phyloP scores from a whole-genome alignment of 2,113 vertebrate species.

The Festucalex cinctus region DNA sequence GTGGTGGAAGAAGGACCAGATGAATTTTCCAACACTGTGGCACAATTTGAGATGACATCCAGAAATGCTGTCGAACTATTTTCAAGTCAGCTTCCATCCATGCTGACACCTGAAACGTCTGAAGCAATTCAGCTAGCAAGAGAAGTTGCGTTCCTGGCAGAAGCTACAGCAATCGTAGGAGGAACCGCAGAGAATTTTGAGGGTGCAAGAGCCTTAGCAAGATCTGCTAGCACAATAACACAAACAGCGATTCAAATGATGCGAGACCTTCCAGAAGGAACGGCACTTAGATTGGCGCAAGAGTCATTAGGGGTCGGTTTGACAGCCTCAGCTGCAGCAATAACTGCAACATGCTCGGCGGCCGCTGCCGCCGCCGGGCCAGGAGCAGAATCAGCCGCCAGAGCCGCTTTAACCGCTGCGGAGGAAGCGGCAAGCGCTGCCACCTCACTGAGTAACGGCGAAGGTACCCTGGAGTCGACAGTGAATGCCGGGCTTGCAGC shows the following conservation, averaged over 20 bases:
- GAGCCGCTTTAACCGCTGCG: neutral
- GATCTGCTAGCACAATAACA: neutral
- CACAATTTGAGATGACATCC: neutral
- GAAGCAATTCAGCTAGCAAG: neutral
- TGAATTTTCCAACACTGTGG: neutral
- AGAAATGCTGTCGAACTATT: neutral
- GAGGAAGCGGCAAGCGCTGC: neutral
- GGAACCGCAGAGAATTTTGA: neutral
- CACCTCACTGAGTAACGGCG: neutral
- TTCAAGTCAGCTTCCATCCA: neutral
- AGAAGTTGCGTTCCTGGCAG: neutral
- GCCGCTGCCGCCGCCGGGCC: constrained; percentile 5
- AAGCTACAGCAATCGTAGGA: neutral
- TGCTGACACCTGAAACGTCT: neutral
- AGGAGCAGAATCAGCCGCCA: constrained; percentile 1
- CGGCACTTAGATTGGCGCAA: neutral
- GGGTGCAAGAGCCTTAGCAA: neutral
- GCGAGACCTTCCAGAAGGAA: neutral
- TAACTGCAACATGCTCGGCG: neutral
- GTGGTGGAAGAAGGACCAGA: neutral
- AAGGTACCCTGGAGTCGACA: neutral
- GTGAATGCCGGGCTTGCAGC: neutral
- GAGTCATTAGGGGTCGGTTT: neutral
- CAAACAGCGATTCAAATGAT: neutral
- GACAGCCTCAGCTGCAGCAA: neutral